A percentile compares a stretch with the other conserved stretches of the same genome.
Evolutionary conservation across 2,888 invertebrate genomes (phyloP).

Genomic region (Linnaemya vulpina): DNA sequence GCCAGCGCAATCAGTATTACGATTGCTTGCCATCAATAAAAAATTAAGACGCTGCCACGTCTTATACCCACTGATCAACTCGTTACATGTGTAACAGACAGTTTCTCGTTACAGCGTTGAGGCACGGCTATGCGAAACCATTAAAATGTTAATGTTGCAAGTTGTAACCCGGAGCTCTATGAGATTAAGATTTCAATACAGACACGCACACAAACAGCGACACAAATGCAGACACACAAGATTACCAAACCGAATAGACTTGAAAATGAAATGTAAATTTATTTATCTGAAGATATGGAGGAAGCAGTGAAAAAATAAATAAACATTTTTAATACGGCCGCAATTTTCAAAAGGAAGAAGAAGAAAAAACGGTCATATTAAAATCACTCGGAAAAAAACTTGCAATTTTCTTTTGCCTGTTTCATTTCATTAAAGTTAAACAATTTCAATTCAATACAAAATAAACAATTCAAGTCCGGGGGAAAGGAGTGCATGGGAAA

Average conservation of each 20-base stretch:
- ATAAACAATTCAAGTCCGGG: no score
- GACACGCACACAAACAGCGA: background rate
- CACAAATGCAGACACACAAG: background rate
- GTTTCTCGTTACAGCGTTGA: background rate
- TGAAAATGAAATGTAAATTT: constrained; percentile 34
- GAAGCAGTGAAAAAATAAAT: background rate
- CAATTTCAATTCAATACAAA: background rate
- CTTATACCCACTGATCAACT: constrained; percentile 18
- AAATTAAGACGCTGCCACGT: constrained; percentile 6
- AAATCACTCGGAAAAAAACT: background rate
- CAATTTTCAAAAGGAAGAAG: background rate
- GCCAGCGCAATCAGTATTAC: constrained; percentile 34
- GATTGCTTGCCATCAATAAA: constrained; percentile 53
- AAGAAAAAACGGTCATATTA: background rate
- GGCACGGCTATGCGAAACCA: constrained; percentile 5
- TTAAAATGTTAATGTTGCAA: constrained; percentile 56
- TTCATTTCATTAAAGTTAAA: background rate
- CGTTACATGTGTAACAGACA: constrained; percentile 40
- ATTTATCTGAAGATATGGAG: constrained; percentile 13
- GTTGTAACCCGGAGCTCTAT: constrained; percentile 21
- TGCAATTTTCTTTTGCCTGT: background rate
- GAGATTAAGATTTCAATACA: constrained; percentile 43
- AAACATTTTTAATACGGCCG: background rate
- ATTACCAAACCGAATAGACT: background rate
- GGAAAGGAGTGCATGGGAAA: no score